Evolutionary conservation across 2,888 invertebrate species (phyloP).

Genomic region (Nomada fabriciana): DNA sequence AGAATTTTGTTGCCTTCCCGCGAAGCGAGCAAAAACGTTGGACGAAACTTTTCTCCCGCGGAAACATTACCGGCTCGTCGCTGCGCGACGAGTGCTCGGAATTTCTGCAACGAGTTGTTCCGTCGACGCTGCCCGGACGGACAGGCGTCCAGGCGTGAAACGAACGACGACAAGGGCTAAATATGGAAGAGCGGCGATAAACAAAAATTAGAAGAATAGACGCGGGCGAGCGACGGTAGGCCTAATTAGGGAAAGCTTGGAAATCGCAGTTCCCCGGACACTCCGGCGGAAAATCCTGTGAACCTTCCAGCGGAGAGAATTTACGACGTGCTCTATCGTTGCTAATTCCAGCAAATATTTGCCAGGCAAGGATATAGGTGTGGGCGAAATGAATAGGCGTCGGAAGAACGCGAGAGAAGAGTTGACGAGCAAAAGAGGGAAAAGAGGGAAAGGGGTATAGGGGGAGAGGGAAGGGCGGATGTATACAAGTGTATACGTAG

Average conservation of each 20-base stretch:
- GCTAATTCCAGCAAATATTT: constrained; percentile 82
- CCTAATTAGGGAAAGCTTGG: constrained; percentile 54
- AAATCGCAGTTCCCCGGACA: constrained; percentile 46
- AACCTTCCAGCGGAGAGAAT: constrained; percentile 61
- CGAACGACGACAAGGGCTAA: background rate
- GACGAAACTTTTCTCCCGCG: background rate
- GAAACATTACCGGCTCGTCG: constrained; percentile 7
- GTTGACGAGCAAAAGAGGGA: constrained; percentile 23
- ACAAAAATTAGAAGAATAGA: constrained; percentile 49
- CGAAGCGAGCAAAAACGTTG: background rate
- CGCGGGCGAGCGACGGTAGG: constrained; percentile 28
- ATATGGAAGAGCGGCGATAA: constrained; percentile 24
- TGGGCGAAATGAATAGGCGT: constrained; percentile 61
- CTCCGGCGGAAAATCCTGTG: constrained; percentile 63
- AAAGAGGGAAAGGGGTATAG: background rate
- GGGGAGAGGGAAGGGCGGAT: constrained; percentile 46
- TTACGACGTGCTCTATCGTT: constrained; percentile 67
- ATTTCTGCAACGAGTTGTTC: constrained; percentile 16
- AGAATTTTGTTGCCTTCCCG: constrained; percentile 26
- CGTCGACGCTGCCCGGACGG: too few relatives aligned
- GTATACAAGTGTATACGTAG: constrained; percentile 53
- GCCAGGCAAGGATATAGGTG: constrained; percentile 78
- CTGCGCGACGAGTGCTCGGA: background rate
- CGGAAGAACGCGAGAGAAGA: constrained; percentile 55
- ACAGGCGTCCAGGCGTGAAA: too few relatives aligned